A percentile compares a stretch with the other conserved stretches of the same genome.
phyloP scores from a whole-genome alignment of 2,888 invertebrate genomes.

The Caradrina clavipalpis region DNA sequence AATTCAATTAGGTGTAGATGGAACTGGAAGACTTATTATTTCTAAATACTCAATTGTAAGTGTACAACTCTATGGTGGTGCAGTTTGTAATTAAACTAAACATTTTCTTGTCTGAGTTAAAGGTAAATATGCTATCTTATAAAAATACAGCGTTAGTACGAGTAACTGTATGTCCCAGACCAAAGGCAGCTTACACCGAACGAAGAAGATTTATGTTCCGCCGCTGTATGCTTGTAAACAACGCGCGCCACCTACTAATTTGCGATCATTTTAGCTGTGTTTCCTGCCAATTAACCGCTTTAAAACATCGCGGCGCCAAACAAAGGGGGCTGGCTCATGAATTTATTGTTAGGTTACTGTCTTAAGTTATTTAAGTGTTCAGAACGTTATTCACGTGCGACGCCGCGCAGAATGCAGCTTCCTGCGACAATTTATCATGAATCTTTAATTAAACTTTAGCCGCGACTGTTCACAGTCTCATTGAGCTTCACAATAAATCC shows the following conservation, averaged over 20 bases:
- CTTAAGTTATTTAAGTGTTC: slow-evolving; percentile 89
- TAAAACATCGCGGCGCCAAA: slow-evolving; percentile 81
- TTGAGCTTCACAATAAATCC: slow-evolving; percentile 80
- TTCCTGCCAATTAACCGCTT: slow-evolving; percentile 88
- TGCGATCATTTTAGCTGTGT: slow-evolving; percentile 81
- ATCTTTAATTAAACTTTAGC: slow-evolving; percentile 91
- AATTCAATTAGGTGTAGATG: slow-evolving; percentile 87
- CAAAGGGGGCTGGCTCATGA: slow-evolving; percentile 85
- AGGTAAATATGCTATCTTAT: not conserved
- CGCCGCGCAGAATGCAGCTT: slow-evolving; percentile 87
- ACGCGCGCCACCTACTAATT: slow-evolving; percentile 74
- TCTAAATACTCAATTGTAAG: slow-evolving; percentile 75
- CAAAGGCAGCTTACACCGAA: slow-evolving; percentile 41
- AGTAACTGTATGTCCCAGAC: slow-evolving; percentile 21
- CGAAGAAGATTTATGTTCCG: slow-evolving; percentile 66
- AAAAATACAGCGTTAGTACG: not conserved
- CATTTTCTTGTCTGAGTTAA: not conserved
- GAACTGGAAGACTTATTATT: slow-evolving; percentile 78
- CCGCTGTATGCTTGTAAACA: slow-evolving; percentile 63
- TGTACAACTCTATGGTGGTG: slow-evolving; percentile 43
- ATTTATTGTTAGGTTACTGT: slow-evolving; percentile 89
- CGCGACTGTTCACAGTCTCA: slow-evolving; percentile 84
- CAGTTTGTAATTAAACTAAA: not conserved
- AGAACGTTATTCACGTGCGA: slow-evolving; percentile 86
- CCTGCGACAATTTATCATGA: slow-evolving; percentile 90